Conservation (phyloP, 23 tunicate genomes). For the Aplidium turbinatum region DNA sequence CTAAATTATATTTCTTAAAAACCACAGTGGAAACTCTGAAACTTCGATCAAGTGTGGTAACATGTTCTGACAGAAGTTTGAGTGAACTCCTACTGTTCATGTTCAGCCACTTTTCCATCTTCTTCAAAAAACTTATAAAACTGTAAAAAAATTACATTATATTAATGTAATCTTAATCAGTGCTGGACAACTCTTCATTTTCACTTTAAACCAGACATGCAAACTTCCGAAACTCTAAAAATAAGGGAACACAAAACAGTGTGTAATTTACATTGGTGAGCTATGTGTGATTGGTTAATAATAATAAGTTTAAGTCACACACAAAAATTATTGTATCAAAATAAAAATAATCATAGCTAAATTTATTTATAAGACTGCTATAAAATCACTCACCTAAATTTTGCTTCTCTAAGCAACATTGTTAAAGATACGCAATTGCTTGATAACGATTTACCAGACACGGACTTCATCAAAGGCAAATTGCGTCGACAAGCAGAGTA, state of each 20-base stretch:
- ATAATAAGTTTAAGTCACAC: too few relatives aligned
- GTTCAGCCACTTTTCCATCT: constrained; percentile 85
- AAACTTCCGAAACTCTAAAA: too few relatives aligned
- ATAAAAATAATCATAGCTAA: too few relatives aligned
- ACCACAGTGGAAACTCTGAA: constrained; percentile 81
- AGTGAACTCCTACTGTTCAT: constrained; percentile 43
- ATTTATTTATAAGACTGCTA: not conserved
- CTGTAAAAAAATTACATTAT: constrained; percentile 24
- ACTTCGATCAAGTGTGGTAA: constrained; percentile 62
- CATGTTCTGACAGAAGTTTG: constrained; percentile 37
- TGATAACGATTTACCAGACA: constrained; percentile 34
- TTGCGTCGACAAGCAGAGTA: constrained; percentile 65
- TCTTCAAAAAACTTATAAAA: constrained; percentile 73
- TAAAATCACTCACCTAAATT: constrained; percentile 37
- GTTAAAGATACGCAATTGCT: constrained; percentile 49
- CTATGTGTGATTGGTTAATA: too few relatives aligned
- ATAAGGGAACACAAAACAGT: too few relatives aligned
- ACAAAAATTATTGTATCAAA: too few relatives aligned
- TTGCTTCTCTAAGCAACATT: constrained; percentile 44
- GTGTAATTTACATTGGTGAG: too few relatives aligned
- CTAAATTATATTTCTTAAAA: constrained; percentile 61
- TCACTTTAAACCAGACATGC: too few relatives aligned
- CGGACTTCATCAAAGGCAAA: constrained; percentile 37
- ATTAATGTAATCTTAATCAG: too few relatives aligned
- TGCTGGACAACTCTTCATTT: too few relatives aligned